Evolutionary conservation across 2,113 vertebrate species (phyloP).

Genomic region (Acanthochromis polyacanthus): DNA sequence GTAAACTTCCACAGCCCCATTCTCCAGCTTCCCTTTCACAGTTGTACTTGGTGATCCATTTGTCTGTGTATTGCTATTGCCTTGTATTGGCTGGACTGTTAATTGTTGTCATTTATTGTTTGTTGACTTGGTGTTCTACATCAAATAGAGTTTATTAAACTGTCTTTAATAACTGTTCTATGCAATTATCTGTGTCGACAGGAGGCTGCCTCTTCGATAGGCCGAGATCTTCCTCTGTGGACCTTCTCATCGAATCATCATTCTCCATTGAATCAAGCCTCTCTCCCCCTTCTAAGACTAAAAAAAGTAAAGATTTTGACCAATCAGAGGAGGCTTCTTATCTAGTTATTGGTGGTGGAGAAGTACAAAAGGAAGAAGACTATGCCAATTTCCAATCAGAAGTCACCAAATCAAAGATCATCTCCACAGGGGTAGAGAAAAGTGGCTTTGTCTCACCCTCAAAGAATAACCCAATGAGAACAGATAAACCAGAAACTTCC

Average conservation of each 20-base stretch:
- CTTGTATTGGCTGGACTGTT: conserved; percentile 74
- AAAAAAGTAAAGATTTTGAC: conserved; percentile 38
- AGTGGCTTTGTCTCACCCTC: conserved; percentile 13
- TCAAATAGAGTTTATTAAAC: not conserved
- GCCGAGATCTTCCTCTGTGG: conserved; percentile 80
- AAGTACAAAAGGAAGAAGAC: conserved; percentile 59
- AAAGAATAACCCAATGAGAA: conserved; percentile 34
- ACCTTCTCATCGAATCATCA: conserved; percentile 76
- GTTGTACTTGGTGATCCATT: conserved; percentile 90
- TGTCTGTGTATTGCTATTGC: conserved; percentile 87
- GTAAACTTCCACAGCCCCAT: conserved; percentile 84
- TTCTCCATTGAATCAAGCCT: conserved; percentile 44
- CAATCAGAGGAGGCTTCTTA: conserved; percentile 74
- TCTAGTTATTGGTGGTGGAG: conserved; percentile 72
- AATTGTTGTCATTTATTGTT: conserved; percentile 62
- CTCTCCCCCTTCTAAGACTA: conserved; percentile 48
- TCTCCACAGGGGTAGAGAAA: conserved; percentile 28
- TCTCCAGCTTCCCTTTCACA: conserved; percentile 86
- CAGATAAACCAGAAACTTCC: conserved; percentile 69
- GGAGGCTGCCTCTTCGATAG: conserved; percentile 69
- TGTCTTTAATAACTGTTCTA: conserved; percentile 12
- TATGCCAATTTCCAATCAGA: conserved; percentile 67
- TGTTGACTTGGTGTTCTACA: conserved; percentile 61
- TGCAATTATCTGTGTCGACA: conserved; percentile 69
- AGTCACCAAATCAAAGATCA: conserved; percentile 50